Base-by-base conservation (phyloP, 1,140 invertebrate genomes). In the Babylonia areolata region DNA sequence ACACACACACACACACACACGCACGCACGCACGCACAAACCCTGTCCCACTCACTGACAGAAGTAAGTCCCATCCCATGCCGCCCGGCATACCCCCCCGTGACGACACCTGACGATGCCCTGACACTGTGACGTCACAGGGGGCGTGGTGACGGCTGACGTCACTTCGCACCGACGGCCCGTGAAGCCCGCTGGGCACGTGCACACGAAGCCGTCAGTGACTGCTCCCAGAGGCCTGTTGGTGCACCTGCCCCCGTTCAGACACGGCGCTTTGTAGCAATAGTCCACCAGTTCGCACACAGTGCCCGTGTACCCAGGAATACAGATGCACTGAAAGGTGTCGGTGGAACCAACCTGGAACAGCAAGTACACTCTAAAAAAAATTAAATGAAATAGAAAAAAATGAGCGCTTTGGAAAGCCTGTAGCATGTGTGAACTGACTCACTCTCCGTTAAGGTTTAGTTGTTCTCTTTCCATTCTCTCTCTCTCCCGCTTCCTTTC, bases 191-290 rank as follows among this genome's bases (percentile, higher is more conserved):
- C 54, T 9, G 0, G 2, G 37, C 81, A 82, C 15, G 31, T 69
- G 35, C 81, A 82, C 28, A 15, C n/a, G 81, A 35, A 82, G 1
- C 58, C 28, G 28, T 37, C 39, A 17, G 54, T 39, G 31, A 9
- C 46, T 51, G 28, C 37, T 0, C 58, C 81, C 37, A 69, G 31
- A 9, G 51, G 42, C 42, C 46, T 6, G 79, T 54, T 54, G 5
- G 23, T 81, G 79, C 79, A 81, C 2, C 42, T 54, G 42, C 79
- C 79, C 5, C 79, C 79, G 79, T 81, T 33, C 20, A 81, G 42
- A 39, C 79, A 81, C 12, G 79, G 79, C 28, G 46, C 17, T 23
- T 33, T 37, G 15, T 12, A 31, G 17, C 79, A 81, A 1, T 42
- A 5, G 42, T 81, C 42, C 79, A 20, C 42, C 11, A 51, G 42